Percentiles rank a stretch among this genome's conserved stretches.
Evolutionary conservation across 2,888 invertebrate genomes (phyloP).

Genomic region (Apamea sordens): DNA sequence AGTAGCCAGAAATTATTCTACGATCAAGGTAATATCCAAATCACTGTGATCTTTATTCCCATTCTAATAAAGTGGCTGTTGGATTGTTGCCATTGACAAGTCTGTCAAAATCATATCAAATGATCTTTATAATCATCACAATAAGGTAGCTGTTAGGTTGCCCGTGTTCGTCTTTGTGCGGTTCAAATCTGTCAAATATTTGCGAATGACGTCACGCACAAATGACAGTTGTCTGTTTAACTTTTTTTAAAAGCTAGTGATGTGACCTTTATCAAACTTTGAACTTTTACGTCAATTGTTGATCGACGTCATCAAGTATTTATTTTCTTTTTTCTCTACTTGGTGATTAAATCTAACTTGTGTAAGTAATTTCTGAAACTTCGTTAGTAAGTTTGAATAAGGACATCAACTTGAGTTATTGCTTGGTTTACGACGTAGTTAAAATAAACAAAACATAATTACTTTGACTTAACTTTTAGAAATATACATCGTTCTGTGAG

Average conservation of each 20-base stretch:
- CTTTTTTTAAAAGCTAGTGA: neutral
- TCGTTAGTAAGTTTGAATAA: slow-evolving; percentile 36
- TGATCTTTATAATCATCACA: too few species aligned
- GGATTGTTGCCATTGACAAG: too few species aligned
- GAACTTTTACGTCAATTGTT: slow-evolving; percentile 7
- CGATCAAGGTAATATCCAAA: neutral
- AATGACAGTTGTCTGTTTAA: neutral
- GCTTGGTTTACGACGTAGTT: neutral
- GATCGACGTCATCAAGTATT: slow-evolving; percentile 24
- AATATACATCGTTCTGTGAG: slow-evolving; percentile 33
- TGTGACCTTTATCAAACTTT: slow-evolving; percentile 5
- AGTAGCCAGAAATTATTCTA: neutral
- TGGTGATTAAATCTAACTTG: slow-evolving; percentile 26
- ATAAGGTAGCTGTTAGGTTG: neutral
- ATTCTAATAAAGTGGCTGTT: too few species aligned
- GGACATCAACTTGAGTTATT: slow-evolving; percentile 20
- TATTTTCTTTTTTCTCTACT: slow-evolving; percentile 8
- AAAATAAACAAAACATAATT: slow-evolving; percentile 9
- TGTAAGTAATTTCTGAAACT: slow-evolving; percentile 27
- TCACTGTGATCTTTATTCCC: too few species aligned
- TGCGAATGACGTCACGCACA: neutral
- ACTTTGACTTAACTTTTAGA: slow-evolving; percentile 20
- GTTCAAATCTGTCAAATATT: neutral
- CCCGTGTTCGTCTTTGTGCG: neutral
- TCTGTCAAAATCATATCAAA: too few species aligned